A percentile compares a stretch with the other conserved stretches of the same genome.
These are phyloP conservation scores for Sarcophaga bullata DNA, from an alignment of 1,140 invertebrate species.

Conservation along the genomic window DNA sequence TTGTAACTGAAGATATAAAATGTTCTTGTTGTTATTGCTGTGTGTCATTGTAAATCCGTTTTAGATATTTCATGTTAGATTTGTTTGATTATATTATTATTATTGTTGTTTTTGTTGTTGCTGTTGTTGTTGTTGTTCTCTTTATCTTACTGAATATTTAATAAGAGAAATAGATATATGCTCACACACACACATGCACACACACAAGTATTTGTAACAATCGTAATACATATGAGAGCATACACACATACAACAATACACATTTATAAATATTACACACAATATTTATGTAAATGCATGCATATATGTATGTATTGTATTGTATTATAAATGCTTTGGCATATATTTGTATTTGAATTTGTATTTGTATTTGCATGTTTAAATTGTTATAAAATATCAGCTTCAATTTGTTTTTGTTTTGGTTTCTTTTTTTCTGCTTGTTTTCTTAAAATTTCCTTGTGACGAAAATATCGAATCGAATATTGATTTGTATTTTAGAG, in stretches of 20 bases:
- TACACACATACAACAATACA: too few relatives aligned
- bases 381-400: slow-evolving; percentile 16
- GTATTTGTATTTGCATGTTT: neutral
- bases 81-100: neutral
- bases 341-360: neutral
- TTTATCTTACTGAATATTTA: slow-evolving; percentile 10
- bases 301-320: neutral
- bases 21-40: too few relatives aligned
- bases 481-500: too few relatives aligned
- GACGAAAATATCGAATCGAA: too few relatives aligned
- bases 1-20: too few relatives aligned
- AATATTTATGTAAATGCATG: neutral
- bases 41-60: neutral
- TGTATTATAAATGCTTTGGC: neutral
- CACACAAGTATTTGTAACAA: too few relatives aligned
- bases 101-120: too few relatives aligned
- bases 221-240: too few relatives aligned
- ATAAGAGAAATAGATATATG: neutral
- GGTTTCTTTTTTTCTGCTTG: too few relatives aligned
- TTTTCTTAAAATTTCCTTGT: too few relatives aligned
- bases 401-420: neutral
- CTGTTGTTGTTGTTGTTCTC: too few relatives aligned
- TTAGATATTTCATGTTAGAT: neutral
- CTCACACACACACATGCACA: too few relatives aligned
- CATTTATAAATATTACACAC: neutral